Evolutionary conservation across 2,888 invertebrate genomes (phyloP).

Genomic region (Stenurella melanura): DNA sequence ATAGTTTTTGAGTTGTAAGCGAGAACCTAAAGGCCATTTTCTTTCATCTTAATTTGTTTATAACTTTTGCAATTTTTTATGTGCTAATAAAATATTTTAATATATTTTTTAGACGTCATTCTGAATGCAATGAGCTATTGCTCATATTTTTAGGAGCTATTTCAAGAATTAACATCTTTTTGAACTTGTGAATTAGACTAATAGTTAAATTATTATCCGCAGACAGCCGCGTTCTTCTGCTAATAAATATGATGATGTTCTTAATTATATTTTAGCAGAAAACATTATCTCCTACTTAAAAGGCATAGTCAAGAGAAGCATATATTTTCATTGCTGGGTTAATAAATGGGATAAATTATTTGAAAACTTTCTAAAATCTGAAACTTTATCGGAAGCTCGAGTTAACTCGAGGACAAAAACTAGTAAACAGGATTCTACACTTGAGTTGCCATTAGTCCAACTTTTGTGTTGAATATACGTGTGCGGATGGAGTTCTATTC

Average conservation of each 20-base stretch:
- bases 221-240: too few relatives aligned
- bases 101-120: too few relatives aligned
- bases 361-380: conserved; percentile 19
- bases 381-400: conserved; percentile 15
- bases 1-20: too few relatives aligned
- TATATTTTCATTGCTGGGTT: conserved; percentile 1
- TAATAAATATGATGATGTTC: not conserved
- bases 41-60: too few relatives aligned
- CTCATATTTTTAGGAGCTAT: too few relatives aligned
- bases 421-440: conserved; percentile 18
- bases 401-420: conserved; percentile 27
- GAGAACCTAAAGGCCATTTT: too few relatives aligned
- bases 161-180: too few relatives aligned
- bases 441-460: conserved; percentile 19
- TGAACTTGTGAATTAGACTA: too few relatives aligned
- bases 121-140: too few relatives aligned
- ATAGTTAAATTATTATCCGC: too few relatives aligned
- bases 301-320: not conserved
- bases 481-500: not conserved
- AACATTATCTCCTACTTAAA: not conserved
- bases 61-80: too few relatives aligned
- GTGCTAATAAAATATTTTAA: too few relatives aligned
- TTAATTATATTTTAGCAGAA: not conserved
- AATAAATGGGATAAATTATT: conserved; percentile 23
- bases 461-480: conserved; percentile 2